A percentile compares a stretch with the other conserved stretches of the same genome.
Conservation (phyloP, 2,888 invertebrate species). For the Carabus problematicus region DNA sequence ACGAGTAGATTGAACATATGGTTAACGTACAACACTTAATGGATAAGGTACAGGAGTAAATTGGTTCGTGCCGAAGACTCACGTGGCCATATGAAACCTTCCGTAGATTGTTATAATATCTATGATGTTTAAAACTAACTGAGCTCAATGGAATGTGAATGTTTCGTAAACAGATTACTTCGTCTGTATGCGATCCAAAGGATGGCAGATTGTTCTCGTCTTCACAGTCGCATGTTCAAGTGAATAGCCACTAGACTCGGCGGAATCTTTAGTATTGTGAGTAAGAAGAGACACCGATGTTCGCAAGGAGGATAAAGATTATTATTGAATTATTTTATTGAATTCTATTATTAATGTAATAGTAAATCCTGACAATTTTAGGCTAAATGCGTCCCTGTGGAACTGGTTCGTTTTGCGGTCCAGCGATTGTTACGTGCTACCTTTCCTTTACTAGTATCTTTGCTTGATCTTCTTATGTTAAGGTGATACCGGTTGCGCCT, state of each 20-base stretch:
- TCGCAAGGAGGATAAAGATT: neutral
- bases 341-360: neutral
- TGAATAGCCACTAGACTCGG: too few relatives aligned
- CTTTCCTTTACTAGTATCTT: too few relatives aligned
- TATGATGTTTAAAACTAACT: constrained; percentile 21
- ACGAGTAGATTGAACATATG: too few relatives aligned
- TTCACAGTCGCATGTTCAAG: neutral
- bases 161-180: constrained; percentile 20
- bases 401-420: neutral
- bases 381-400: neutral
- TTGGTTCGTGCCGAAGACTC: constrained; percentile 3
- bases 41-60: constrained; percentile 3
- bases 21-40: constrained; percentile 13
- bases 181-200: constrained; percentile 13
- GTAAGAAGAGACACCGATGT: neutral
- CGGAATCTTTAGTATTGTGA: neutral
- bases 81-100: neutral
- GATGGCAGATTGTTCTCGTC: constrained; percentile 9
- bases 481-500: too few relatives aligned
- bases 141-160: constrained; percentile 24
- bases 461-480: too few relatives aligned
- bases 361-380: neutral
- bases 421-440: too few relatives aligned
- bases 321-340: too few relatives aligned
- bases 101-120: constrained; percentile 10